phyloP scores from a whole-genome alignment of 2,888 invertebrate species.

The Nymphalis c-album region DNA sequence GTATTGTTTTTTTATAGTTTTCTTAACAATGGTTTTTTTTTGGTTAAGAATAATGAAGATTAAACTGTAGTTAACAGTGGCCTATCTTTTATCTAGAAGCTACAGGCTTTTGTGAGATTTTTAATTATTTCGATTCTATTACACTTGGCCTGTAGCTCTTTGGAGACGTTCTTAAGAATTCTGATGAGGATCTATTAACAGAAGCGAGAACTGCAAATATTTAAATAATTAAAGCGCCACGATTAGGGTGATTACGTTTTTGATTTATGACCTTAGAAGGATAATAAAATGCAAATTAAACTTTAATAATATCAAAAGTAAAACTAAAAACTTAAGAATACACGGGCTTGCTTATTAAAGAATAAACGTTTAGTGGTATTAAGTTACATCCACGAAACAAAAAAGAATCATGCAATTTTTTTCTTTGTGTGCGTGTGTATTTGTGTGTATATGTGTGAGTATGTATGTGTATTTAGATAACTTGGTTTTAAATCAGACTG shows the following conservation, averaged over 20 bases:
- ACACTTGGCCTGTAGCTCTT: constrained; percentile 19
- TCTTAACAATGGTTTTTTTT: not conserved
- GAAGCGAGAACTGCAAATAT: constrained; percentile 15
- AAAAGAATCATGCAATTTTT: no score
- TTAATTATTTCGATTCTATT: constrained; percentile 28
- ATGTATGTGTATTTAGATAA: no score
- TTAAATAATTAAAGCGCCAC: constrained; percentile 13
- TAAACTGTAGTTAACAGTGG: not conserved
- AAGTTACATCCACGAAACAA: no score
- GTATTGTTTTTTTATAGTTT: not conserved
- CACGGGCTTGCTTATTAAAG: no score
- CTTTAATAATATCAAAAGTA: no score
- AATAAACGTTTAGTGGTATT: no score
- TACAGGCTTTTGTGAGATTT: constrained; percentile 18
- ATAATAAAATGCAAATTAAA: no score
- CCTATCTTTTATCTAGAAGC: constrained; percentile 1
- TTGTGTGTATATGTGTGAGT: no score
- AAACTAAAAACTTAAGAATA: no score
- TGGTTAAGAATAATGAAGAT: constrained; percentile 13
- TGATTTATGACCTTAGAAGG: not conserved
- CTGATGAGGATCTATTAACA: constrained; percentile 26
- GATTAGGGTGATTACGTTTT: not conserved
- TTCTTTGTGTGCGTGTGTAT: no score
- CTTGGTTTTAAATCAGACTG: no score
- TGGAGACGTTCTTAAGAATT: constrained; percentile 23